These are phyloP conservation scores for Charanyca ferruginea DNA, from an alignment of 2,888 invertebrate genomes.

Conservation along the genomic window DNA sequence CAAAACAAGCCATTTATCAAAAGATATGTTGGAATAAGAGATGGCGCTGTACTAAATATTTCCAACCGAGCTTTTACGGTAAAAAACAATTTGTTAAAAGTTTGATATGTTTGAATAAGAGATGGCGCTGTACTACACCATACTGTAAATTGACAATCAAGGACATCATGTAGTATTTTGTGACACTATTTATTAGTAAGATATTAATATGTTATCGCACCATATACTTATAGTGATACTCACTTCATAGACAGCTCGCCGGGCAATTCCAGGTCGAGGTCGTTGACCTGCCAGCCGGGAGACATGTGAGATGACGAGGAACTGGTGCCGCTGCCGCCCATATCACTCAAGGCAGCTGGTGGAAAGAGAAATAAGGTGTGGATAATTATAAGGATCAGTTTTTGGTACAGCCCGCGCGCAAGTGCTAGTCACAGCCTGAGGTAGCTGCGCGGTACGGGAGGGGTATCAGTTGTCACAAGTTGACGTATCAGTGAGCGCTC, in stretches of 20 bases:
- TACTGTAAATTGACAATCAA: too few relatives aligned
- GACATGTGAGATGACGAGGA: constrained; percentile 89
- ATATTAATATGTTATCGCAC: too few relatives aligned
- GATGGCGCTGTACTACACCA: constrained; percentile 11
- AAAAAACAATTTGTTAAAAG: too few relatives aligned
- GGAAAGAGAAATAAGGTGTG: constrained; percentile 1
- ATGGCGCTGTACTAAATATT: not conserved
- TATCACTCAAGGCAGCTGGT: constrained; percentile 84
- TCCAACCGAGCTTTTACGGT: too few relatives aligned
- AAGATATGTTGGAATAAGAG: not conserved
- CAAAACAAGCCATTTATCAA: not conserved
- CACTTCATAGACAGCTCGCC: constrained; percentile 89
- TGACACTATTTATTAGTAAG: too few relatives aligned
- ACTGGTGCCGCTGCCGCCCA: constrained; percentile 87
- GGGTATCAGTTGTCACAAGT: too few relatives aligned
- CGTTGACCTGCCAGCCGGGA: constrained; percentile 89
- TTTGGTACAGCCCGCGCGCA: too few relatives aligned
- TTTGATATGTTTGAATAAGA: not conserved
- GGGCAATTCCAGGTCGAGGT: constrained; percentile 87
- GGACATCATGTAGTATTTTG: too few relatives aligned
- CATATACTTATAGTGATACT: constrained; percentile 62
- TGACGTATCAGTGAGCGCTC: too few relatives aligned
- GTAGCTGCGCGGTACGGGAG: too few relatives aligned
- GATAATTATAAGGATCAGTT: constrained; percentile 3
- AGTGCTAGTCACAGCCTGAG: too few relatives aligned